Percentiles rank a stretch among this genome's conserved stretches.
Evolutionary conservation across 2,113 vertebrate genomes (phyloP).

Genomic region (Indri indri): DNA sequence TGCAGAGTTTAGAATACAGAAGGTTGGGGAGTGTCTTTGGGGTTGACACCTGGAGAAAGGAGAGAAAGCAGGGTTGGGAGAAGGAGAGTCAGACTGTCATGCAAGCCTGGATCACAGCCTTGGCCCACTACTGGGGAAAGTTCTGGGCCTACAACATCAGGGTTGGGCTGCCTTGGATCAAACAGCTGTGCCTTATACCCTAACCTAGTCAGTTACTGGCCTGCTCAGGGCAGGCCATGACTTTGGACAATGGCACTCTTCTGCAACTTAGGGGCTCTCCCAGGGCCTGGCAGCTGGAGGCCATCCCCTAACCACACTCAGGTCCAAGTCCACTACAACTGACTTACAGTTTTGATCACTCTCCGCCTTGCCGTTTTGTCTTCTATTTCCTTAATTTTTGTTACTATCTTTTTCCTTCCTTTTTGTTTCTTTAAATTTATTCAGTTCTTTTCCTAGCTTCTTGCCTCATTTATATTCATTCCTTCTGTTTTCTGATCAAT

Average conservation of each 20-base stretch:
- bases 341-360: not conserved
- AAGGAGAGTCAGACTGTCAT: not conserved
- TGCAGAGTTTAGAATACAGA: not conserved
- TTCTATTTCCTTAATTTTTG: not conserved
- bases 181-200: not conserved
- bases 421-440: not conserved
- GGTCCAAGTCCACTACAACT: not conserved
- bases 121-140: not conserved
- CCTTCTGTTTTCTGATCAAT: not conserved
- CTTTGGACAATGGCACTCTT: not conserved
- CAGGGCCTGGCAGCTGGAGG: not conserved
- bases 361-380: not conserved
- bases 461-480: not conserved
- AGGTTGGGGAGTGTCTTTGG: not conserved
- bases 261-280: not conserved
- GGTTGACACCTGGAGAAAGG: not conserved
- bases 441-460: not conserved
- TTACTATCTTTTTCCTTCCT: not conserved
- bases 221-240: not conserved
- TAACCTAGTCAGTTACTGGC: not conserved
- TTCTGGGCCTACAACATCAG: not conserved
- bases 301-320: not conserved
- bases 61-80: not conserved
- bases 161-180: not conserved
- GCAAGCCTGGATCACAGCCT: not conserved